phyloP scores from a whole-genome alignment of 2,113 vertebrate species.

The Mormoops blainvillei region DNA sequence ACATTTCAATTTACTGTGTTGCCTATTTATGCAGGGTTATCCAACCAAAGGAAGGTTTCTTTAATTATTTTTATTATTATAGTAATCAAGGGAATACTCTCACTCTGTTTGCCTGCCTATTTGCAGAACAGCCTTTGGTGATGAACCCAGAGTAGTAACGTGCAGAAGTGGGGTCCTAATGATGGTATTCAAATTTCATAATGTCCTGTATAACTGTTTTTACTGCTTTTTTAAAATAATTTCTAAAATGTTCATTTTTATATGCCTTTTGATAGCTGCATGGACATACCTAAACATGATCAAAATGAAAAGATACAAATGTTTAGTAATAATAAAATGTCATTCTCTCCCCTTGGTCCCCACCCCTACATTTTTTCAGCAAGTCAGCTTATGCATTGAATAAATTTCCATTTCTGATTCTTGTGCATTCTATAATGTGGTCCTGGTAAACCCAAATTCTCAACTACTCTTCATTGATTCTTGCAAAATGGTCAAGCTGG shows the following conservation, averaged over 20 bases:
- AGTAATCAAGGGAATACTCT: conserved; percentile 9
- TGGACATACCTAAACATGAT: conserved; percentile 38
- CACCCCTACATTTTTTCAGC: background rate
- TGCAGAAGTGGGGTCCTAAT: background rate
- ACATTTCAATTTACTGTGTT: conserved; percentile 69
- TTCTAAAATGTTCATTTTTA: conserved; percentile 29
- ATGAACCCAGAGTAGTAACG: background rate
- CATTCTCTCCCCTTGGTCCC: background rate
- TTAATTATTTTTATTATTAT: conserved; percentile 21
- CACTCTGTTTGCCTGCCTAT: background rate
- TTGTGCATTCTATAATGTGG: background rate
- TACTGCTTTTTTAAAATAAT: conserved; percentile 55
- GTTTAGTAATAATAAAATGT: background rate
- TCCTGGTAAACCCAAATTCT: background rate
- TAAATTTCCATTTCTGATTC: conserved; percentile 9
- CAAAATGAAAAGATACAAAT: conserved; percentile 41
- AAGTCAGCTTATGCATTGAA: background rate
- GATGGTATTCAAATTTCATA: conserved; percentile 60
- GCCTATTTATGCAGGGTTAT: conserved; percentile 63
- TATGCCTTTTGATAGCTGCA: conserved; percentile 42
- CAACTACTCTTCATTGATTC: background rate
- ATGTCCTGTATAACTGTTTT: conserved; percentile 60
- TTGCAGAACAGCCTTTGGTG: background rate
- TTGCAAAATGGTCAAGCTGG: background rate
- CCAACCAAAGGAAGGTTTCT: conserved; percentile 48